phyloP scores from a whole-genome alignment of 1,140 invertebrate genomes.

The Micrasema longulum region DNA sequence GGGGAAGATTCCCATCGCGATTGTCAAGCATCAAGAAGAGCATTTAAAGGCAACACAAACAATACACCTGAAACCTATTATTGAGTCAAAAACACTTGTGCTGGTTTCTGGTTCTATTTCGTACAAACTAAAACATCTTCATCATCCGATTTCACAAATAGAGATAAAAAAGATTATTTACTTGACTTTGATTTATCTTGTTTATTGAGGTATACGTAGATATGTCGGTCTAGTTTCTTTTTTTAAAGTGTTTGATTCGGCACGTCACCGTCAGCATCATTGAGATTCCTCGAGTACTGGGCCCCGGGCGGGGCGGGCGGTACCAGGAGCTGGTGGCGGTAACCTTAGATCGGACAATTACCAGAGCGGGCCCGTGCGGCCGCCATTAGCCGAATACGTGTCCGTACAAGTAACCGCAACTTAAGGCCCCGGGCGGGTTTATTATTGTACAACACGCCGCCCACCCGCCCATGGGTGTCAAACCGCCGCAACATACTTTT shows the following conservation, averaged over 20 bases:
- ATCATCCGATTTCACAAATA: too few species aligned
- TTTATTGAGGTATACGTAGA: not conserved
- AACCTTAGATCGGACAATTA: conserved; percentile 41
- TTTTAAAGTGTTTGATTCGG: not conserved
- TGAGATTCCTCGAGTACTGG: not conserved
- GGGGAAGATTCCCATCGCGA: too few species aligned
- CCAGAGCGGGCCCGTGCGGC: conserved; percentile 23
- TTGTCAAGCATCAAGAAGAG: too few species aligned
- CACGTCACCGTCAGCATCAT: conserved; percentile 4
- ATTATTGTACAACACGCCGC: conserved; percentile 48
- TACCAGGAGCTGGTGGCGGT: conserved; percentile 18
- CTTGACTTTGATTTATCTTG: too few species aligned
- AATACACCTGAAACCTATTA: too few species aligned
- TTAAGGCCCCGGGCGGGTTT: conserved; percentile 50
- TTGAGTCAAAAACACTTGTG: too few species aligned
- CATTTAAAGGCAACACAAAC: too few species aligned
- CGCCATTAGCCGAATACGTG: conserved; percentile 52
- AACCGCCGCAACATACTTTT: too few species aligned
- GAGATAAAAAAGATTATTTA: too few species aligned
- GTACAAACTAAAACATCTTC: too few species aligned
- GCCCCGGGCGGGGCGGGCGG: not conserved
- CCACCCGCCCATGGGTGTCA: conserved; percentile 6
- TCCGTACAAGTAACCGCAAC: conserved; percentile 41
- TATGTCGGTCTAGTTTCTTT: not conserved
- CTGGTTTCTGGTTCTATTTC: too few species aligned